Evolutionary conservation across 1,140 invertebrate genomes (phyloP).

Genomic region (Neodiprion virginianus): DNA sequence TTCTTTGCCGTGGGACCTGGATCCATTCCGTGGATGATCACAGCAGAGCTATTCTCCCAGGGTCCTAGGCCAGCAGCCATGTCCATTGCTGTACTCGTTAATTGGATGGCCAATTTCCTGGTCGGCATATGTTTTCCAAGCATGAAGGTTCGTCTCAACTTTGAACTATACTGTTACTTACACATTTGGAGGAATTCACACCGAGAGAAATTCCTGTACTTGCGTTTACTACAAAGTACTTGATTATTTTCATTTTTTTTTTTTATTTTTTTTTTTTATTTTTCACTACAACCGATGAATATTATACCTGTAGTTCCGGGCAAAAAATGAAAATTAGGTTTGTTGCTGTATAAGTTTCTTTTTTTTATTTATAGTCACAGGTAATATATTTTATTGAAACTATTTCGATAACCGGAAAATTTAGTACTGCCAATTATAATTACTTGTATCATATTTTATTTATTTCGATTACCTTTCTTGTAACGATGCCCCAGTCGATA

Average conservation of each 20-base stretch:
- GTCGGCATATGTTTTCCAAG: constrained; percentile 95
- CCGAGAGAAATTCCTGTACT: no score
- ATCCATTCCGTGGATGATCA: constrained; percentile 99
- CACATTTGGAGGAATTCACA: background rate
- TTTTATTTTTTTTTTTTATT: constrained; percentile 14
- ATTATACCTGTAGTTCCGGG: no score
- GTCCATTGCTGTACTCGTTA: constrained; percentile 96
- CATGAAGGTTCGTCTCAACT: constrained; percentile 77
- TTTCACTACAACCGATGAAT: background rate
- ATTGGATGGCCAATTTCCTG: constrained; percentile 98
- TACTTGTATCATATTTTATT: no score
- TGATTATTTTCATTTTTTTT: constrained; percentile 17
- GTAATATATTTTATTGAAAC: no score
- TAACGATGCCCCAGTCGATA: no score
- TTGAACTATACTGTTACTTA: background rate
- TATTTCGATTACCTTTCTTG: no score
- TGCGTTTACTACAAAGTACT: background rate
- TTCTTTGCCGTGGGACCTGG: constrained; percentile 97
- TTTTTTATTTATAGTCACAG: no score
- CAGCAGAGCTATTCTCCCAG: constrained; percentile 97
- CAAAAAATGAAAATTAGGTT: no score
- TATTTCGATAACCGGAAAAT: no score
- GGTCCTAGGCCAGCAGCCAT: constrained; percentile 96
- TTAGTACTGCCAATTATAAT: no score
- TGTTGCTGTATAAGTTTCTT: no score